Conservation (phyloP, 2,888 invertebrate species). For the Drosophila seclusa region DNA sequence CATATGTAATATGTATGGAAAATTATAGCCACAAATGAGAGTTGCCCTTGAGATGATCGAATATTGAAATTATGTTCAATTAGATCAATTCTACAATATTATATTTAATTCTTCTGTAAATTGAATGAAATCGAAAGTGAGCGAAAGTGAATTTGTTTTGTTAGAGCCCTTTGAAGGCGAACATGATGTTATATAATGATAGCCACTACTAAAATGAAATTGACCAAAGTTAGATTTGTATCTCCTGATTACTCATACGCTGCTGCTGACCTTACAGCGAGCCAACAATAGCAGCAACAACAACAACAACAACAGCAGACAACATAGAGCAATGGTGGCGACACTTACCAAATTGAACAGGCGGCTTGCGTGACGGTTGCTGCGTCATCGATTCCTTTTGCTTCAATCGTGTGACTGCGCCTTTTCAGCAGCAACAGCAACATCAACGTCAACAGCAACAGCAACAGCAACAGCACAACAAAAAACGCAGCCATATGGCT, state of each 20-base stretch:
- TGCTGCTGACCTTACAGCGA: conserved; percentile 42
- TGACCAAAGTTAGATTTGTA: conserved; percentile 76
- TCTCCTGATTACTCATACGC: conserved; percentile 76
- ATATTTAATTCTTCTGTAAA: background rate
- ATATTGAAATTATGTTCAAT: background rate
- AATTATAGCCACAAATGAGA: background rate
- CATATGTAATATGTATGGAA: background rate
- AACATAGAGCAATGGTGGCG: conserved; percentile 34
- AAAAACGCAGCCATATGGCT: conserved; percentile 50
- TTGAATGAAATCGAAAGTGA: background rate
- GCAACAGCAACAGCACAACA: background rate
- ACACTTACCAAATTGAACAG: conserved; percentile 78
- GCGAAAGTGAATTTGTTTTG: conserved; percentile 8
- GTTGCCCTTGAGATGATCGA: background rate
- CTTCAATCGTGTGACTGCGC: conserved; percentile 58
- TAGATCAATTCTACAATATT: background rate
- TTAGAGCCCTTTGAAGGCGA: conserved; percentile 59
- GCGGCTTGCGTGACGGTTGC: conserved; percentile 59
- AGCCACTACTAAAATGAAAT: conserved; percentile 59
- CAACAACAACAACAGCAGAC: conserved; percentile 13
- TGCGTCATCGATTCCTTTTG: conserved; percentile 60
- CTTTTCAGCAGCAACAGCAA: conserved; percentile 50
- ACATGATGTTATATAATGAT: conserved; percentile 67
- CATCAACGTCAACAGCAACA: background rate
- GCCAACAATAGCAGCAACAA: conserved; percentile 8